Conservation (phyloP, 2,888 invertebrate species). For the Sinotaia quadrata region DNA sequence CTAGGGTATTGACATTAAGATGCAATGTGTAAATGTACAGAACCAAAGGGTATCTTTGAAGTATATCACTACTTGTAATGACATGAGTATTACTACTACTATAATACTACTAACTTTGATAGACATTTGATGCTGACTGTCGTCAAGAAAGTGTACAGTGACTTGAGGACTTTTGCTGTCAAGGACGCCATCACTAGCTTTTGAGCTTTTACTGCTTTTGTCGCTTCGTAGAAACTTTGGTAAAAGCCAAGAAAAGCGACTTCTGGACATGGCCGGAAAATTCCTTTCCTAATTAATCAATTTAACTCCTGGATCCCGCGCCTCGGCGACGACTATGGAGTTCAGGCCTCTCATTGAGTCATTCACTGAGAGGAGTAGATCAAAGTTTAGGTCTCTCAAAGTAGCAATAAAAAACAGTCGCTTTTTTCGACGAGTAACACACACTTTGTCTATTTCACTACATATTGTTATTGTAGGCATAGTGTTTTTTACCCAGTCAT, state of each 20-base stretch:
- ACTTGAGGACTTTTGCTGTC: constrained; percentile 35
- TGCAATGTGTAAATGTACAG: too few relatives aligned
- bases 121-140: constrained; percentile 53
- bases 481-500: constrained; percentile 5
- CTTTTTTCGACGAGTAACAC: constrained; percentile 9
- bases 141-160: constrained; percentile 57
- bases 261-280: constrained; percentile 17
- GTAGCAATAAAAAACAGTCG: not conserved
- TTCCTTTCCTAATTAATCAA: not conserved
- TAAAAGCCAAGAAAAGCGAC: constrained; percentile 54
- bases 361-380: not conserved
- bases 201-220: constrained; percentile 37
- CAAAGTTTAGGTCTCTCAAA: not conserved
- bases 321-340: not conserved
- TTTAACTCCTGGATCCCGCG: not conserved
- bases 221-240: constrained; percentile 60
- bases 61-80: too few relatives aligned
- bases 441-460: constrained; percentile 5
- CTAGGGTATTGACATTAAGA: too few relatives aligned
- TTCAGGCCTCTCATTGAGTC: not conserved
- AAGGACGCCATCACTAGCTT: constrained; percentile 20
- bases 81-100: not conserved
- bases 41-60: too few relatives aligned
- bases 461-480: constrained; percentile 6
- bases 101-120: constrained; percentile 56